phyloP scores from a whole-genome alignment of 2,888 invertebrate species.

The Meteorus colon region DNA sequence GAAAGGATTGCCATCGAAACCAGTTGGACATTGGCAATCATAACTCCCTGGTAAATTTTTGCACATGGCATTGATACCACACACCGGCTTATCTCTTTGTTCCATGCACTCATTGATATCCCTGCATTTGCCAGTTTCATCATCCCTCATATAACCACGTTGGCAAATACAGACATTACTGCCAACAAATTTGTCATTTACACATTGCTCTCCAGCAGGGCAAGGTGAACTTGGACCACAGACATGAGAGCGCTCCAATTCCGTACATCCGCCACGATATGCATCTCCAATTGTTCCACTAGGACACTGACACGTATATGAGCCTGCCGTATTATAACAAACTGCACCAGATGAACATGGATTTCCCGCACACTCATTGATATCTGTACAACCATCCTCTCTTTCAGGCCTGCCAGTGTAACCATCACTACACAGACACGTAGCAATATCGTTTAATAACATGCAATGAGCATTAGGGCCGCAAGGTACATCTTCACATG shows the following conservation, averaged over 20 bases:
- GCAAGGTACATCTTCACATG: slow-evolving; percentile 89
- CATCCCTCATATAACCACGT: slow-evolving; percentile 88
- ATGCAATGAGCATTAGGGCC: slow-evolving; percentile 93
- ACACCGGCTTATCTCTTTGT: slow-evolving; percentile 83
- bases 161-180: slow-evolving; percentile 92
- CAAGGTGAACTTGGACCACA: slow-evolving; percentile 87
- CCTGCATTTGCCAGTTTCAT: slow-evolving; percentile 83
- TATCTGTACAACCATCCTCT: slow-evolving; percentile 86
- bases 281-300: slow-evolving; percentile 87
- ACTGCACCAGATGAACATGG: slow-evolving; percentile 90
- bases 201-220: slow-evolving; percentile 89
- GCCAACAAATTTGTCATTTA: slow-evolving; percentile 82
- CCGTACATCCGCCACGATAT: slow-evolving; percentile 84
- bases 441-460: slow-evolving; percentile 86
- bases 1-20: slow-evolving; percentile 93
- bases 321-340: slow-evolving; percentile 91
- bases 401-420: slow-evolving; percentile 82
- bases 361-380: slow-evolving; percentile 89
- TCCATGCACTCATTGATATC: slow-evolving; percentile 91
- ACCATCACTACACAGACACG: slow-evolving; percentile 88
- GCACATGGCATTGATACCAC: slow-evolving; percentile 92
- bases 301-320: slow-evolving; percentile 91
- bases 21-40: slow-evolving; percentile 91
- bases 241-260: slow-evolving; percentile 79
- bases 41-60: slow-evolving; percentile 95